Base-by-base conservation (phyloP, 1,140 invertebrate genomes). In the Potamilus streckersoni region DNA sequence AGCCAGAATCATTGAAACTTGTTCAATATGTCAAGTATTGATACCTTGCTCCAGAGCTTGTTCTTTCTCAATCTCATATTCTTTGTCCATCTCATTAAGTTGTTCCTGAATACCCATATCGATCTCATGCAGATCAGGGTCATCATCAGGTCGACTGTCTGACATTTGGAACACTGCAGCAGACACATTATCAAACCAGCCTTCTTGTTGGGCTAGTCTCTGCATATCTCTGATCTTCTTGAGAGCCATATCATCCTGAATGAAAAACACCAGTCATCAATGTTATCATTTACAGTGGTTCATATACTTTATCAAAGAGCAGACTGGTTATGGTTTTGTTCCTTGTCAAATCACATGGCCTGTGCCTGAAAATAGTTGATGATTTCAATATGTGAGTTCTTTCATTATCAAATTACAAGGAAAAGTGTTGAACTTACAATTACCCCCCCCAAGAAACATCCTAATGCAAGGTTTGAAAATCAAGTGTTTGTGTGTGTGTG, bases 141-240 rank as follows among this genome's bases (percentile, higher is more conserved):
- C 70, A 61, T 82, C 80, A 5, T 63, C 75, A n/a, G 31, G 59
- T 2, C 56, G 61, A 23, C 60, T 66, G 6, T 67, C 75, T 2
- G 74, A 75, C 20, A 84, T 31, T 27, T 78, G 80, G 74, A 86
- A 86, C 23, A 83, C 59, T 14, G 80, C 76, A n/a, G 69, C 69
- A 0, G 78, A 64, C 14, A 87, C 72, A 73, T 80, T 83, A 31
- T 85, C 75, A 63, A 74, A 84, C 85, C 84, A 87, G 15, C 84
- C 84, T 67, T 87, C 85, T 2, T 74, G 69, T 13, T 63, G 57
- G 6, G 78, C 78, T 20, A 78, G 67, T 27, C 79, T 58, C 73
- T 85, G 84, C 23, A 78, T 64, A 20, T 76, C 63, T 63, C 76
- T 76, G 14, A 86, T 68, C n/a, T 80, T 68, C 56, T 66, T 71